A percentile compares a stretch with the other conserved stretches of the same genome.
Conservation (phyloP, 2,888 invertebrate genomes). For the Euplexia lucipara region DNA sequence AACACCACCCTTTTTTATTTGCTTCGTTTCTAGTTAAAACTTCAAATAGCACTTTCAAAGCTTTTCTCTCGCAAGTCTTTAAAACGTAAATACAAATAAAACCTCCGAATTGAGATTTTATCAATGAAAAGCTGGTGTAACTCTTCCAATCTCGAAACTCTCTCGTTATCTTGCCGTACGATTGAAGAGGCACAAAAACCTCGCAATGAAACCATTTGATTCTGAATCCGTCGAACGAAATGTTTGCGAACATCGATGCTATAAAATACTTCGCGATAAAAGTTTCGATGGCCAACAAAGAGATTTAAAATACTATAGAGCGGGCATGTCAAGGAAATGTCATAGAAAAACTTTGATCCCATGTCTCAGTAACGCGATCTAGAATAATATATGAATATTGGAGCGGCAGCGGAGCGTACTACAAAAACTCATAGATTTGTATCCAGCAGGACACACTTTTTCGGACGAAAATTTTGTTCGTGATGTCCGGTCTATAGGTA, state of each 20-base stretch:
- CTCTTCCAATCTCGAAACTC: constrained; percentile 13
- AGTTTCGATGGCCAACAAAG: constrained; percentile 8
- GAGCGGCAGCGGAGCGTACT: too few relatives aligned
- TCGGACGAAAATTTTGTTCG: too few relatives aligned
- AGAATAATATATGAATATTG: too few relatives aligned
- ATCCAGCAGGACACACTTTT: too few relatives aligned
- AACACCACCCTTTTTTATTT: background rate
- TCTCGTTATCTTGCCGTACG: constrained; percentile 17
- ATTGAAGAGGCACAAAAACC: constrained; percentile 24
- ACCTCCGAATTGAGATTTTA: background rate
- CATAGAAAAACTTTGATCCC: too few relatives aligned
- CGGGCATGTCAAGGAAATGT: too few relatives aligned
- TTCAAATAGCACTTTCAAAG: constrained; percentile 12
- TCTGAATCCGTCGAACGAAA: constrained; percentile 32
- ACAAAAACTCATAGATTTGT: too few relatives aligned
- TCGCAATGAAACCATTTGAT: constrained; percentile 16
- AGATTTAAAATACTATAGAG: too few relatives aligned
- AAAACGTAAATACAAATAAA: constrained; percentile 2
- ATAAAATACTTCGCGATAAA: constrained; percentile 38
- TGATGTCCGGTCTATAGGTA: too few relatives aligned
- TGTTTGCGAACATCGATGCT: constrained; percentile 37
- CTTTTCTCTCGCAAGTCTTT: background rate
- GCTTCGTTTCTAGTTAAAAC: background rate
- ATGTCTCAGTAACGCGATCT: too few relatives aligned
- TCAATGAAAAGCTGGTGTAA: constrained; percentile 20